These are phyloP conservation scores for Acronicta psi DNA, from an alignment of 2,888 invertebrate genomes.

Conservation along the genomic window DNA sequence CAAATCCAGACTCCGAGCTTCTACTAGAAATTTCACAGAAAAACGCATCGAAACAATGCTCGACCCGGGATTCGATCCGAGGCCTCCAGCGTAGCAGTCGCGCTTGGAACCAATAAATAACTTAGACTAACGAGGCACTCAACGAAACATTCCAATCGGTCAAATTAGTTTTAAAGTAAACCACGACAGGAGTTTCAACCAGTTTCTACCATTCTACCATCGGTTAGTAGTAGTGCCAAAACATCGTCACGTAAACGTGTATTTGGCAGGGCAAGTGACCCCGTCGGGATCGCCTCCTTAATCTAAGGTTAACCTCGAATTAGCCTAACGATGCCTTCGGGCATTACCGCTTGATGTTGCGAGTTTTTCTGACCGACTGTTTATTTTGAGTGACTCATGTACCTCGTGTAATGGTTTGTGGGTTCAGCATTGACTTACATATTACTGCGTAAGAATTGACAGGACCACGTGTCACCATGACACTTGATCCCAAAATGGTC, in stretches of 20 bases:
- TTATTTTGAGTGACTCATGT: conserved; percentile 12
- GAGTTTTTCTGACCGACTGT: conserved; percentile 25
- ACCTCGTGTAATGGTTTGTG: no score
- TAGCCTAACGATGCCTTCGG: conserved; percentile 47
- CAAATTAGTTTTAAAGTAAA: conserved; percentile 46
- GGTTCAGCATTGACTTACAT: no score
- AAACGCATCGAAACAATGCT: no score
- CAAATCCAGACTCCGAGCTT: no score
- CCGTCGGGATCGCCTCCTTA: conserved; percentile 31
- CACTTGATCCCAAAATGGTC: no score
- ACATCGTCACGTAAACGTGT: conserved; percentile 37
- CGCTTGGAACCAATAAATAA: no score
- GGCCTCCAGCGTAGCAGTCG: no score
- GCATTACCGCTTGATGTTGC: conserved; percentile 28
- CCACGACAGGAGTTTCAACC: conserved; percentile 33
- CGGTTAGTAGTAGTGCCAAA: conserved; percentile 50
- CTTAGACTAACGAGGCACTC: no score
- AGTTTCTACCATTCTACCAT: conserved; percentile 24
- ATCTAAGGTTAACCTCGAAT: conserved; percentile 52
- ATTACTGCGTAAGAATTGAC: no score
- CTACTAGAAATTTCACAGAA: no score
- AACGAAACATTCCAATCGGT: conserved; percentile 40
- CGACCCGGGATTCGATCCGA: no score
- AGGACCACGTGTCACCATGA: no score
- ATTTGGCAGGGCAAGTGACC: conserved; percentile 47